Conservation (phyloP, 1,140 invertebrate species). For the Drosophila ercepeae region DNA sequence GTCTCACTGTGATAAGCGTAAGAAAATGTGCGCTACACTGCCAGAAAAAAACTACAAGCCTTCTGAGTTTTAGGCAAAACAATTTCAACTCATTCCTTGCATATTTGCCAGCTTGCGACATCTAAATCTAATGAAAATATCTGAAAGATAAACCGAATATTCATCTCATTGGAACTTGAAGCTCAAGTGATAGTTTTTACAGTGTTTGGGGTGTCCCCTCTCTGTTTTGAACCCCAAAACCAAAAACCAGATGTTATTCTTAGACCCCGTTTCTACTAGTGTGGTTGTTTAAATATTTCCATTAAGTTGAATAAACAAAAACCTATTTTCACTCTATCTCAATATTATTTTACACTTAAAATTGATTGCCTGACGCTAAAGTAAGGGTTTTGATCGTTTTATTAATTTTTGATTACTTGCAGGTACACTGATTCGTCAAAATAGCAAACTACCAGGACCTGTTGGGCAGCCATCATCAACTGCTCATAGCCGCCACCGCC, state of each 20-base stretch:
- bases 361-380: background rate
- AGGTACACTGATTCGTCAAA: conserved; percentile 73
- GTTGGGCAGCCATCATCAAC: conserved; percentile 79
- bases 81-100: conserved; percentile 35
- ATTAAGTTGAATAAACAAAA: no score
- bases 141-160: no score
- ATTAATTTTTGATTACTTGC: no score
- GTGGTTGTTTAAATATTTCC: no score
- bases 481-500: conserved; percentile 61
- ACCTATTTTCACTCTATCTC: no score
- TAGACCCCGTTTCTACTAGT: background rate
- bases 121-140: no score
- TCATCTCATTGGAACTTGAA: no score
- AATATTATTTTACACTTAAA: no score
- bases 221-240: no score
- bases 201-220: no score
- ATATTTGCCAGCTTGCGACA: background rate
- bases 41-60: conserved; percentile 31
- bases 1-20: conserved; percentile 51
- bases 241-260: background rate
- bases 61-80: conserved; percentile 1
- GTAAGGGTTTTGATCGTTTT: no score
- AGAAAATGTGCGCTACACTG: conserved; percentile 47
- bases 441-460: conserved; percentile 78
- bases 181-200: no score